Conservation (phyloP, 2,797 vertebrate species). For the Urophycis tenuis region DNA sequence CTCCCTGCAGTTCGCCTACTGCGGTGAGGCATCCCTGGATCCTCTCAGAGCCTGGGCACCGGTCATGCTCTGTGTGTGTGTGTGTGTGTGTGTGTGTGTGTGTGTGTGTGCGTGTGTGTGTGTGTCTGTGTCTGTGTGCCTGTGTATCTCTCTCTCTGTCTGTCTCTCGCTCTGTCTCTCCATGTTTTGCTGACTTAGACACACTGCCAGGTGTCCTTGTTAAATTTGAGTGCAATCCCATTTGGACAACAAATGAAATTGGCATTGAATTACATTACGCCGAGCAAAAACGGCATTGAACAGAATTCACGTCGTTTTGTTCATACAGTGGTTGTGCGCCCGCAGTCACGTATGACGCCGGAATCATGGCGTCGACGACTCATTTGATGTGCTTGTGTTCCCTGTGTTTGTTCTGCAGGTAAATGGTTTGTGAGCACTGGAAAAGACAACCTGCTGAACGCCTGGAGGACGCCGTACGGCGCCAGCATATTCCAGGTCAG, state of each 20-base stretch:
- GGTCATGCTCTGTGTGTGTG: not conserved
- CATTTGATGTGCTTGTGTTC: slow-evolving; percentile 11
- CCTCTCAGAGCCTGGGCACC: not conserved
- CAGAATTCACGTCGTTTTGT: no score
- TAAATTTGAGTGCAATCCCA: no score
- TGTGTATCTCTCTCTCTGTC: no score
- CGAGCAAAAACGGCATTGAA: no score
- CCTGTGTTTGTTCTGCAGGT: slow-evolving; percentile 51
- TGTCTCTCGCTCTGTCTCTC: no score
- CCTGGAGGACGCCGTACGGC: slow-evolving; percentile 80
- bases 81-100: no score
- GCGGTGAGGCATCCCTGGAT: slow-evolving; percentile 72
- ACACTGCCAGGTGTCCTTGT: no score
- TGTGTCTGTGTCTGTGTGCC: no score
- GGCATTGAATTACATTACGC: no score
- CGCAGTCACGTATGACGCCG: not conserved
- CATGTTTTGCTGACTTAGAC: not conserved
- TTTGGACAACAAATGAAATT: no score
- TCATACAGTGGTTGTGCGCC: no score
- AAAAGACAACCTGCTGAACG: slow-evolving; percentile 80
- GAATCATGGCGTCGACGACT: not conserved
- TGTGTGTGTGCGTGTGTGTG: not conserved
- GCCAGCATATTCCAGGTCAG: slow-evolving; percentile 83
- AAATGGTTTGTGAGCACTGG: slow-evolving; percentile 85
- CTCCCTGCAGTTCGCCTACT: slow-evolving; percentile 93